phyloP scores from a whole-genome alignment of 2,113 vertebrate species.

The Neolamprologus ventralis region DNA sequence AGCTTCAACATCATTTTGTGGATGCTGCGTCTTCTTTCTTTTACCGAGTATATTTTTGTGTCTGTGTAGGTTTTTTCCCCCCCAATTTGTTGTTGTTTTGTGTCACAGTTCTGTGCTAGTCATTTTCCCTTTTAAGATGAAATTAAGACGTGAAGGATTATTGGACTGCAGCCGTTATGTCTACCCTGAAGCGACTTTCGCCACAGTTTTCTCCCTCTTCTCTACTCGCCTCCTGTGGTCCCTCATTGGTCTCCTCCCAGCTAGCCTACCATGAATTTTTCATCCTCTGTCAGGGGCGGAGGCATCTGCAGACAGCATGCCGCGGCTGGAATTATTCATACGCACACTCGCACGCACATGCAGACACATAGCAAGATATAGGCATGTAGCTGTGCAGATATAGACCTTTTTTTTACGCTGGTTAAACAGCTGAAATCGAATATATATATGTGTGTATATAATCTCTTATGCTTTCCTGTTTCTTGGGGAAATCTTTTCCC shows the following conservation, averaged over 20 bases:
- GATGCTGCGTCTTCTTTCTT: background rate
- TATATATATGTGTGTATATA: background rate
- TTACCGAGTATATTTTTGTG: background rate
- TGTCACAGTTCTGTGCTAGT: background rate
- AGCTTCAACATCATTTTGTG: background rate
- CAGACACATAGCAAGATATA: background rate
- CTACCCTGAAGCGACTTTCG: background rate
- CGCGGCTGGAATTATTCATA: slow-evolving; percentile 53
- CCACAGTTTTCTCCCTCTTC: background rate
- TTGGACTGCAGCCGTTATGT: background rate
- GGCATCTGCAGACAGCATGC: slow-evolving; percentile 37
- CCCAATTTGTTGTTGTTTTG: background rate
- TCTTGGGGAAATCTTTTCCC: background rate
- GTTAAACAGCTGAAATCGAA: background rate
- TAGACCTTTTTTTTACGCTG: background rate
- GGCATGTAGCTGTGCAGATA: background rate
- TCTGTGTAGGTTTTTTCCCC: background rate
- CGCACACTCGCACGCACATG: background rate
- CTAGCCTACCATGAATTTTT: slow-evolving; percentile 67
- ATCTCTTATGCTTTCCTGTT: background rate
- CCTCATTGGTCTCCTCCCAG: slow-evolving; percentile 35
- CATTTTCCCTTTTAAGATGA: background rate
- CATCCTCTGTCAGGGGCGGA: slow-evolving; percentile 46
- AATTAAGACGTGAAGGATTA: background rate
- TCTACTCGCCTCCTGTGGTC: slow-evolving; percentile 19